Percentiles rank a stretch among this genome's conserved stretches.
Conservation (phyloP, 2,797 vertebrate species). For the Spinibarbus caldwelli region DNA sequence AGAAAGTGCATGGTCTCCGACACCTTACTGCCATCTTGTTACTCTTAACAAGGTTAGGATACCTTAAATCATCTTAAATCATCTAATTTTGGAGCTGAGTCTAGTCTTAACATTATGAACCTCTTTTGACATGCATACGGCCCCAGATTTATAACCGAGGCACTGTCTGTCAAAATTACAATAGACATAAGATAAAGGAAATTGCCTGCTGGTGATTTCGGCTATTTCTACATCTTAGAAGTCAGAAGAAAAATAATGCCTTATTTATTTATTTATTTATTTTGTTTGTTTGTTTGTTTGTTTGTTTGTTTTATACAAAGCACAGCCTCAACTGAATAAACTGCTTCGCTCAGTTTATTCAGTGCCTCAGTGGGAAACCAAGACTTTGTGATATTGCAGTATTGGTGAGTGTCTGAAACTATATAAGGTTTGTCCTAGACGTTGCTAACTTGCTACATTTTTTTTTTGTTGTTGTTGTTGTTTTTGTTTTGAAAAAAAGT, state of each 20-base stretch:
- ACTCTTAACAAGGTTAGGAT: neutral
- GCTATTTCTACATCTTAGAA: neutral
- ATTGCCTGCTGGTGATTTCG: neutral
- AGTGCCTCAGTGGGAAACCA: neutral
- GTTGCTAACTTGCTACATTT: neutral
- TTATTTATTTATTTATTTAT: too few relatives aligned
- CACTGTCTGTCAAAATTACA: neutral
- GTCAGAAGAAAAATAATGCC: neutral
- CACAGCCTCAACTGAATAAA: neutral
- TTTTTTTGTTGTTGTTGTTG: too few relatives aligned
- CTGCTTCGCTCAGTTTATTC: neutral
- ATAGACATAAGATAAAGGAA: neutral
- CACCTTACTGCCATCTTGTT: neutral
- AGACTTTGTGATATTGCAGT: neutral
- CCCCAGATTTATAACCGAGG: neutral
- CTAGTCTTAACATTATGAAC: neutral
- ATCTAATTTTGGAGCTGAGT: neutral
- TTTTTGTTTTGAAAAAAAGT: too few relatives aligned
- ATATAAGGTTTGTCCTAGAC: neutral
- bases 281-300: too few relatives aligned
- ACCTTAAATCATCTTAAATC: neutral
- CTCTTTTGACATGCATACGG: neutral
- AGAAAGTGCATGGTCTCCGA: neutral
- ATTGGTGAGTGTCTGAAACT: neutral
- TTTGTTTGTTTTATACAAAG: neutral